These are phyloP conservation scores for Polypedilum pembai DNA, from an alignment of 1,140 invertebrate genomes.

Conservation along the genomic window DNA sequence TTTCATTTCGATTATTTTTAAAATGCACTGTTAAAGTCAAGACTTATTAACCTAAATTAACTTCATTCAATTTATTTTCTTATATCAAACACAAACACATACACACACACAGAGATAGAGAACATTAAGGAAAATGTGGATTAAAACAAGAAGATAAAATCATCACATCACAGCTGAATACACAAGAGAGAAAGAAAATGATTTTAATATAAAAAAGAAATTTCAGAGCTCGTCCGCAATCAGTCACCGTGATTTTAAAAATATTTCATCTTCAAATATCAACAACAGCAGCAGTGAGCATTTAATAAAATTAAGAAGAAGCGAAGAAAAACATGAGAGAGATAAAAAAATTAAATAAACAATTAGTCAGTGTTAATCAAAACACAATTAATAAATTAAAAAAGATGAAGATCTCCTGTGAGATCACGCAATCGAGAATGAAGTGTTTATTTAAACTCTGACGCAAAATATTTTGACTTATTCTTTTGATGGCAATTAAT, in stretches of 20 bases:
- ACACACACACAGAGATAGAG: too few relatives aligned
- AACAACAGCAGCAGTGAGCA: neutral
- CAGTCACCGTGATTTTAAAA: neutral
- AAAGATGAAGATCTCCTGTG: neutral
- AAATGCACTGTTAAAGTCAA: too few relatives aligned
- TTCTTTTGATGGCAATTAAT: neutral
- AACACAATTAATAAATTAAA: slow-evolving; percentile 14
- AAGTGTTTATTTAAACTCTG: slow-evolving; percentile 18
- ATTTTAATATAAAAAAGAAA: neutral
- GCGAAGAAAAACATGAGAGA: neutral
- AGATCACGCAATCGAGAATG: slow-evolving; percentile 4
- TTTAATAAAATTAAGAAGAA: slow-evolving; percentile 19
- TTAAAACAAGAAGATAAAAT: neutral
- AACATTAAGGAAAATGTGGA: too few relatives aligned
- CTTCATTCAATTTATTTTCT: too few relatives aligned
- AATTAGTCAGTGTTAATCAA: slow-evolving; percentile 18
- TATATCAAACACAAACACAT: too few relatives aligned
- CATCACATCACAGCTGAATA: slow-evolving; percentile 8
- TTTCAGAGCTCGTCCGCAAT: neutral
- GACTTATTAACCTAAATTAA: too few relatives aligned
- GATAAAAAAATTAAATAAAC: slow-evolving; percentile 17
- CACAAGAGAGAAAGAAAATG: neutral
- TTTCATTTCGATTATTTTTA: too few relatives aligned
- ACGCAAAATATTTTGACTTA: neutral
- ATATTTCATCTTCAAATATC: neutral